Evolutionary conservation across 2,113 vertebrate genomes (phyloP), one percentile per base, ranked within the genome.

Genomic region (Garra rufa): DNA sequence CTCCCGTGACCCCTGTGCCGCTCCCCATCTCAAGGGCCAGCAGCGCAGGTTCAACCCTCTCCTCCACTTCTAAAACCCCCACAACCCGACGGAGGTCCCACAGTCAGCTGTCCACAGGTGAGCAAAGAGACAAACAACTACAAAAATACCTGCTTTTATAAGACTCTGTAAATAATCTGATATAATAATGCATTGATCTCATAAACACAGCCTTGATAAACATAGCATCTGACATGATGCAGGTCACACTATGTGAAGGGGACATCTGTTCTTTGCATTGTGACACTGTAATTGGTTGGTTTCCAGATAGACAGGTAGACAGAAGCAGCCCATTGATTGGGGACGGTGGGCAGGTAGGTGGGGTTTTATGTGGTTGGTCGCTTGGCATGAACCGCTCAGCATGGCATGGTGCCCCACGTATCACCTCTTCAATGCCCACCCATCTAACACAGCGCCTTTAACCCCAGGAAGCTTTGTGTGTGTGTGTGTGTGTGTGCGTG

Each of bases 271-370:
- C 30, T 92, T 89, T 93, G 90, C 81, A 79, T 90, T 94, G 89
- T 93, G 83, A 83, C 78, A 1, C 63, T 93, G 87, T 94, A 86
- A 91, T 92, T 95, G 94, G 91, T 94, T 93, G 92, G 90, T 94
- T 94, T 89, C 15, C 93, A 94, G 94, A 94, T 85, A 93, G 92
- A 90, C 92, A 93, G 91, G 90, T 94, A 95, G 93, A 93, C 90
- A 93, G 92, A 92, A 88, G 76, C 89, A 89, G 91, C 89, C 90
- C 93, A 90, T 91, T 91, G 90, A 89, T 92, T 87, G 92, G 90
- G 89, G 92, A 93, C 81, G 88, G 92, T 92, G 92, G 93, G 92
- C 93, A 95, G 94, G 94, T 94, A 95, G 92, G 93, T 94, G 86
- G 87, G 91, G 85, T 89, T 88, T 85, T 67, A 87, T 88, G 55